These are phyloP conservation scores for Lymantria monacha DNA, from an alignment of 2,888 invertebrate genomes.

Conservation along the genomic window DNA sequence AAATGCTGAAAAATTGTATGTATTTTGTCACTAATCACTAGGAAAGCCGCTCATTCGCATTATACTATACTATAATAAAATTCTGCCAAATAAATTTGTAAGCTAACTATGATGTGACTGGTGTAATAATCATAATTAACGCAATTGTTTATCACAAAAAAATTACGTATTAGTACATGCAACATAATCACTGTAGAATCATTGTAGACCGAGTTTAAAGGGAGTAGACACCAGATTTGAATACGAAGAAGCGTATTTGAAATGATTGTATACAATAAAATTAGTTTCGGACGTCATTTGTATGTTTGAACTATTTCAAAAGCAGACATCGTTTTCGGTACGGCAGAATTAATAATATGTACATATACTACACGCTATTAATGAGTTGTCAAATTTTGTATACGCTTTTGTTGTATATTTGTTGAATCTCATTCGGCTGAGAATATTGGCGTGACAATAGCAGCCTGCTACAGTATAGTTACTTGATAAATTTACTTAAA, in stretches of 20 bases:
- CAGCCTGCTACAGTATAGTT: background rate
- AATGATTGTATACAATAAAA: slow-evolving; percentile 22
- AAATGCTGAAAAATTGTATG: no score
- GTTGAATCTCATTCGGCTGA: slow-evolving; percentile 20
- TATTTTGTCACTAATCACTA: no score
- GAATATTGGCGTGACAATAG: slow-evolving; percentile 19
- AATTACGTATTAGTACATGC: no score
- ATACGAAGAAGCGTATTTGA: slow-evolving; percentile 17
- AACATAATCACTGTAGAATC: no score
- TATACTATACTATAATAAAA: no score
- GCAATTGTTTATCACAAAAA: no score
- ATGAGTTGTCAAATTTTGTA: slow-evolving; percentile 33
- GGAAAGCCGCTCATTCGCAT: no score
- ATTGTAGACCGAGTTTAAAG: background rate
- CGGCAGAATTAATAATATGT: slow-evolving; percentile 29
- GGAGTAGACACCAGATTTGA: slow-evolving; percentile 12
- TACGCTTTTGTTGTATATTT: slow-evolving; percentile 24
- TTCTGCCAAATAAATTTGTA: no score
- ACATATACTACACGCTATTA: slow-evolving; percentile 27
- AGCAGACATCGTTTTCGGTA: slow-evolving; percentile 32
- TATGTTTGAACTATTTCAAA: slow-evolving; percentile 29
- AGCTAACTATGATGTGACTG: no score
- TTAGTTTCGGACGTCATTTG: slow-evolving; percentile 31
- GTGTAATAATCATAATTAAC: no score
- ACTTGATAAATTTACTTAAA: no score